These are phyloP conservation scores for Corella eumyota DNA, from an alignment of 23 tunicate species.

Conservation along the genomic window DNA sequence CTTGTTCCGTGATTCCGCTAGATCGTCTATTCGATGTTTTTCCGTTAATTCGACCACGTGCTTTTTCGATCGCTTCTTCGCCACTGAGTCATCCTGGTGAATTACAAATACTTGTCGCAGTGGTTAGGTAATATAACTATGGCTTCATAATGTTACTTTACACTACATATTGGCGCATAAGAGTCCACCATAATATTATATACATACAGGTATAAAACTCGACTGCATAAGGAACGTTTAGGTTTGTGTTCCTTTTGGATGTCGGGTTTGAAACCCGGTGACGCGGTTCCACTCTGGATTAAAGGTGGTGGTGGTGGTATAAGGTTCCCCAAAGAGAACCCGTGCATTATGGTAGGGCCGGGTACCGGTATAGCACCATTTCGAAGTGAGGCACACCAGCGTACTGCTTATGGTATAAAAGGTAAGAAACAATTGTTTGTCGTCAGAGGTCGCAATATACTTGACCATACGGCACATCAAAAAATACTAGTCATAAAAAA, in stretches of 20 bases:
- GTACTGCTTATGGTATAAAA: background rate
- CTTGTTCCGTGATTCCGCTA: slow-evolving; percentile 33
- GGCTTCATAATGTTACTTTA: no score
- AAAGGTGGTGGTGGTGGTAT: slow-evolving; percentile 56
- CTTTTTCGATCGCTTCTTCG: slow-evolving; percentile 92
- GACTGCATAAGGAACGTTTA: slow-evolving; percentile 32
- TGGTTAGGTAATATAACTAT: slow-evolving; percentile 43
- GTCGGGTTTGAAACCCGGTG: slow-evolving; percentile 24
- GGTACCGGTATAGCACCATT: slow-evolving; percentile 99
- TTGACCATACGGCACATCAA: no score
- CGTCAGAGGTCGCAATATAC: no score
- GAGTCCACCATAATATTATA: no score
- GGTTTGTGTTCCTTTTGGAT: slow-evolving; percentile 90
- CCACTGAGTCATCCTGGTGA: slow-evolving; percentile 47
- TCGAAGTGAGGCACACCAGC: slow-evolving; percentile 75
- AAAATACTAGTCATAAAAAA: no score
- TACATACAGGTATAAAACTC: slow-evolving; percentile 49
- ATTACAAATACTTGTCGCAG: slow-evolving; percentile 79
- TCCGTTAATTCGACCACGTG: slow-evolving; percentile 69
- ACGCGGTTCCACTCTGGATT: slow-evolving; percentile 49
- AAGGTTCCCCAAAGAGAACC: slow-evolving; percentile 9
- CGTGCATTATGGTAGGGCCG: slow-evolving; percentile 84
- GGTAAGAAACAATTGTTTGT: no score
- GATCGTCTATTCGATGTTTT: slow-evolving; percentile 60
- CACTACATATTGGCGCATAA: no score